A percentile compares a stretch with the other conserved stretches of the same genome.
phyloP scores from a whole-genome alignment of 2,888 invertebrate species.

The Melikaiella ostensackeni region DNA sequence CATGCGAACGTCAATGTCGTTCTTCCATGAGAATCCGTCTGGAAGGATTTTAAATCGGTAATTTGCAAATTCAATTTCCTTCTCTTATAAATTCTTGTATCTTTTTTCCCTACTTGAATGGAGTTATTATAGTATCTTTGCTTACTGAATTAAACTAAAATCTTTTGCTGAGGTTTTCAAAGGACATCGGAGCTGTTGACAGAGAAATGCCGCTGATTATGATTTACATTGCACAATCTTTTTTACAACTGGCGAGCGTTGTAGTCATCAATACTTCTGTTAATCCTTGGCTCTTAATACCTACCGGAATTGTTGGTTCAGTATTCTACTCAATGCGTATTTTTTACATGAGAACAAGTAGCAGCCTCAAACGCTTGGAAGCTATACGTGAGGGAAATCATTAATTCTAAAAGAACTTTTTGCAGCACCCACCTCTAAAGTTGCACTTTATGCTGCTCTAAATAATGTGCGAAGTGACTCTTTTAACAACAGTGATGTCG shows the following conservation, averaged over 20 bases:
- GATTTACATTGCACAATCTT: slow-evolving; percentile 84
- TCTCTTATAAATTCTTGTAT: too few species aligned
- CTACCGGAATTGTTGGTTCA: slow-evolving; percentile 83
- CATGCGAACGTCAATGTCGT: slow-evolving; percentile 88
- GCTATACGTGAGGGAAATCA: slow-evolving; percentile 83
- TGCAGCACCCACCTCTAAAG: too few species aligned
- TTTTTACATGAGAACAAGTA: slow-evolving; percentile 88
- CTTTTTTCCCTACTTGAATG: too few species aligned
- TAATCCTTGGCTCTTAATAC: slow-evolving; percentile 85
- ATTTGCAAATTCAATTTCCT: background rate
- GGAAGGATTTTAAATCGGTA: slow-evolving; percentile 68
- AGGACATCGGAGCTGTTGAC: slow-evolving; percentile 88
- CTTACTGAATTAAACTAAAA: background rate
- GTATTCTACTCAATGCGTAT: slow-evolving; percentile 86
- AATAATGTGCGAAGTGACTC: too few species aligned
- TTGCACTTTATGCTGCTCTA: too few species aligned
- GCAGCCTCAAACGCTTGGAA: slow-evolving; percentile 89
- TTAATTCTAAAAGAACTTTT: background rate
- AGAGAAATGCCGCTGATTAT: slow-evolving; percentile 81
- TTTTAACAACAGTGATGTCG: too few species aligned
- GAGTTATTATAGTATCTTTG: too few species aligned
- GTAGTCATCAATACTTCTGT: slow-evolving; percentile 71
- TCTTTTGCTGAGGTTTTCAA: slow-evolving; percentile 85
- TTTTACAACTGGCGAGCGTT: slow-evolving; percentile 81
- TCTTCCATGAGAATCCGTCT: slow-evolving; percentile 92